Evolutionary conservation across 2,113 vertebrate species (phyloP).

Genomic region (Vulpes ferrilata): DNA sequence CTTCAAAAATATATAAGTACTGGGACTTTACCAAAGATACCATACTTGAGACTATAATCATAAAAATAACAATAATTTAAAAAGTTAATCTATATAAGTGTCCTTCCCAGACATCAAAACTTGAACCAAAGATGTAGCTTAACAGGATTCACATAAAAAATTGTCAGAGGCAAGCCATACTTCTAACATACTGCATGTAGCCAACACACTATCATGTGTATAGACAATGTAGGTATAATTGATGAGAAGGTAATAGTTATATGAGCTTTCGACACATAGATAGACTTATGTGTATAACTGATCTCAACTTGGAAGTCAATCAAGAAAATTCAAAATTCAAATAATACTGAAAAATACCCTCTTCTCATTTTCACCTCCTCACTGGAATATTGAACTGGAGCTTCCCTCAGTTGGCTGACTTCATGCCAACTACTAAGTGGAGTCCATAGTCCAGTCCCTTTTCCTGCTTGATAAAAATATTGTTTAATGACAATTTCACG

Average conservation of each 20-base stretch:
- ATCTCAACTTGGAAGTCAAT: neutral
- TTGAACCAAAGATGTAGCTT: neutral
- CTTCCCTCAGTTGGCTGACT: too few relatives aligned
- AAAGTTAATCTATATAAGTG: neutral
- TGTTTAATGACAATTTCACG: neutral
- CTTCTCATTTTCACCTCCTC: neutral
- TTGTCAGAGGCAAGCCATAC: neutral
- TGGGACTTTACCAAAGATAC: neutral
- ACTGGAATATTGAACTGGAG: neutral
- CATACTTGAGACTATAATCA: neutral
- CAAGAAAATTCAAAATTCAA: neutral
- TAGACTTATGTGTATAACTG: neutral
- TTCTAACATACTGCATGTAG: neutral
- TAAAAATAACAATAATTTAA: neutral
- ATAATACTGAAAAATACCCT: neutral
- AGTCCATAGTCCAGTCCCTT: neutral
- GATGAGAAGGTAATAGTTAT: neutral
- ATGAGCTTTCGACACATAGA: neutral
- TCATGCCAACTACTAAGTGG: neutral
- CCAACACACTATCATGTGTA: neutral
- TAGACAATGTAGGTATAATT: neutral
- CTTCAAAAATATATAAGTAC: neutral
- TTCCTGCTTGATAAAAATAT: neutral
- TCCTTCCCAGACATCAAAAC: neutral
- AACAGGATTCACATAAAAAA: neutral